phyloP scores from a whole-genome alignment of 2,888 invertebrate species.

The Podabrus alpinus region DNA sequence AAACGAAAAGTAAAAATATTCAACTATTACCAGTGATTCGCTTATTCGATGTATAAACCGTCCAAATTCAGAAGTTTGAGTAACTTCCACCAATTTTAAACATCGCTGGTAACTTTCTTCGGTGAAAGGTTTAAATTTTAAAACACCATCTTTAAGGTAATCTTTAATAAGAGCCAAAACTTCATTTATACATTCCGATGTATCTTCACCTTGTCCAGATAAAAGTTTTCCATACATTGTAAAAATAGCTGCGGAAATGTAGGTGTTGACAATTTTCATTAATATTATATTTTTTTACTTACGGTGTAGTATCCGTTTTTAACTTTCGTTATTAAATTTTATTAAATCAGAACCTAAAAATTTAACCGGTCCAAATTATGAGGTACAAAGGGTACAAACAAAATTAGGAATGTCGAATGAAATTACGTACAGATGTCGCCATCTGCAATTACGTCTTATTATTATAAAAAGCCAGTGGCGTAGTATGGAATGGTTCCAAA shows the following conservation, averaged over 20 bases:
- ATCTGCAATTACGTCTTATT: no score
- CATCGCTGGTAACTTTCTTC: conserved; percentile 59
- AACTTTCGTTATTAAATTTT: neutral
- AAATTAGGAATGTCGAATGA: no score
- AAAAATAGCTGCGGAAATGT: conserved; percentile 62
- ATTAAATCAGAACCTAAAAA: neutral
- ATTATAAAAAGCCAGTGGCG: no score
- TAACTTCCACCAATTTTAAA: conserved; percentile 57
- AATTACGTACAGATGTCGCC: no score
- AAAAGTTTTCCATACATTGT: conserved; percentile 68
- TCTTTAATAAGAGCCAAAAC: conserved; percentile 57
- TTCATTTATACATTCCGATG: conserved; percentile 58
- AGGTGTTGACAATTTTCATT: neutral
- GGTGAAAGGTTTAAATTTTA: conserved; percentile 61
- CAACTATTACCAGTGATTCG: conserved; percentile 40
- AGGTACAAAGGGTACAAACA: no score
- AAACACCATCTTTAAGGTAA: conserved; percentile 60
- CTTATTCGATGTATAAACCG: conserved; percentile 44
- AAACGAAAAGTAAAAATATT: neutral
- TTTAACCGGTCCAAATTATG: no score
- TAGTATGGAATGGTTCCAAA: no score
- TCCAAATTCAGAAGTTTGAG: conserved; percentile 52
- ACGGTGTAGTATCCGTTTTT: conserved; percentile 9
- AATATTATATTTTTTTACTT: neutral
- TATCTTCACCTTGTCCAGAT: conserved; percentile 58